phyloP scores from a whole-genome alignment of 2,888 invertebrate genomes.

The Diogma glabrata region DNA sequence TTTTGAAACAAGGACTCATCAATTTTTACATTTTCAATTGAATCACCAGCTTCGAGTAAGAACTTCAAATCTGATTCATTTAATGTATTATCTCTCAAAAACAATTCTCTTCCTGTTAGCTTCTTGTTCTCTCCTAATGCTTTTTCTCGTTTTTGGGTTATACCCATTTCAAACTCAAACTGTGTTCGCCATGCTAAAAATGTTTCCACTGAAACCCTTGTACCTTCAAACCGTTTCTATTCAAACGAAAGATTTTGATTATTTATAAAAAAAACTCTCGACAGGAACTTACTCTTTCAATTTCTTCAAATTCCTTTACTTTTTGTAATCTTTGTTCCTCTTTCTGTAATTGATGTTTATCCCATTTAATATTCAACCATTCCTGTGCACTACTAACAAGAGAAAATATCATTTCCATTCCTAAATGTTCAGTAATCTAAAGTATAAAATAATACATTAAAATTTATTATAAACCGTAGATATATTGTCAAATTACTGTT shows the following conservation, averaged over 20 bases:
- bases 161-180: constrained; percentile 84
- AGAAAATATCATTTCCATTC: constrained; percentile 97
- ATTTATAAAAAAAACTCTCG: no score
- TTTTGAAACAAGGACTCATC: constrained; percentile 90
- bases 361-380: constrained; percentile 80
- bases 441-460: constrained; percentile 20
- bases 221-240: constrained; percentile 93
- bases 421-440: constrained; percentile 78
- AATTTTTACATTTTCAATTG: constrained; percentile 58
- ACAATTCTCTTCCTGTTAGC: constrained; percentile 85
- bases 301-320: constrained; percentile 69
- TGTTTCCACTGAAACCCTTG: constrained; percentile 87
- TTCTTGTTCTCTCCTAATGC: constrained; percentile 65
- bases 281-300: constrained; percentile 54
- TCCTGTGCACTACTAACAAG: constrained; percentile 88
- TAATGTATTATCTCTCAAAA: constrained; percentile 83
- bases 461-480: not conserved
- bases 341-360: constrained; percentile 49
- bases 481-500: constrained; percentile 40
- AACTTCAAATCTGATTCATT: constrained; percentile 95
- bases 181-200: constrained; percentile 88
- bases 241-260: no score
- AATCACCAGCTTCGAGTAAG: constrained; percentile 66
- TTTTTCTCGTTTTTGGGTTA: constrained; percentile 57
- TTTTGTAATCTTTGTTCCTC: constrained; percentile 55